A percentile compares a stretch with the other conserved stretches of the same genome.
phyloP scores from a whole-genome alignment of 2,888 invertebrate species.

The Drosophila histrio region DNA sequence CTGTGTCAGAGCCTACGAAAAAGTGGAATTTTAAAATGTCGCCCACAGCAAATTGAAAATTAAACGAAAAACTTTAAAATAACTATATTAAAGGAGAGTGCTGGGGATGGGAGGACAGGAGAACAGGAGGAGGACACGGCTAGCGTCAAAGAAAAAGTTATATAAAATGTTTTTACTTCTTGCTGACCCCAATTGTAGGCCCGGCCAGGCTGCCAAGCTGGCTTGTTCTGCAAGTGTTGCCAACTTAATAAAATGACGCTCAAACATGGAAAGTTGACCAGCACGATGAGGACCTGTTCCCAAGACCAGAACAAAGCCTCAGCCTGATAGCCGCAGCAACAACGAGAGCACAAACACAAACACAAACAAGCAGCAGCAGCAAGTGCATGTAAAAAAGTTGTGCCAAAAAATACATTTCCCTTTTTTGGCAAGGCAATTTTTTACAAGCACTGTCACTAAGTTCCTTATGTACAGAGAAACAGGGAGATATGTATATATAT shows the following conservation, averaged over 20 bases:
- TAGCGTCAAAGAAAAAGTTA: constrained; percentile 52
- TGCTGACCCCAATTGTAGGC: constrained; percentile 75
- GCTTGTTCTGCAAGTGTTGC: constrained; percentile 71
- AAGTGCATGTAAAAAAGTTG: constrained; percentile 73
- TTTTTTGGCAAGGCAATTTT: constrained; percentile 43
- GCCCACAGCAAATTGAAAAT: constrained; percentile 77
- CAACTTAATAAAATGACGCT: constrained; percentile 77
- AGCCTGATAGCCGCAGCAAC: constrained; percentile 18
- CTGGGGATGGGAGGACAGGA: neutral
- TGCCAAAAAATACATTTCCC: constrained; percentile 76
- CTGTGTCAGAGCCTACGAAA: constrained; percentile 42
- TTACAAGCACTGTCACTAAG: constrained; percentile 65
- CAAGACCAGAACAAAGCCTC: constrained; percentile 11
- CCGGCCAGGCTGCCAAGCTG: constrained; percentile 27
- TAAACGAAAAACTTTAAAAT: constrained; percentile 80
- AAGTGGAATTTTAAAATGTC: constrained; percentile 69
- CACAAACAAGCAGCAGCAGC: constrained; percentile 52
- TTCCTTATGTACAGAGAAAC: constrained; percentile 33
- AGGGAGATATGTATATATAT: neutral
- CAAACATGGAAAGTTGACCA: constrained; percentile 77
- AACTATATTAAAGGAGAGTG: constrained; percentile 60
- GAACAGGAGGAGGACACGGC: neutral
- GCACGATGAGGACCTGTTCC: constrained; percentile 22
- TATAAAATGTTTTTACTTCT: constrained; percentile 48
- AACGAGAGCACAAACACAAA: constrained; percentile 27